phyloP scores from a whole-genome alignment of 2,797 vertebrate species.

The Gallinago solitaria region DNA sequence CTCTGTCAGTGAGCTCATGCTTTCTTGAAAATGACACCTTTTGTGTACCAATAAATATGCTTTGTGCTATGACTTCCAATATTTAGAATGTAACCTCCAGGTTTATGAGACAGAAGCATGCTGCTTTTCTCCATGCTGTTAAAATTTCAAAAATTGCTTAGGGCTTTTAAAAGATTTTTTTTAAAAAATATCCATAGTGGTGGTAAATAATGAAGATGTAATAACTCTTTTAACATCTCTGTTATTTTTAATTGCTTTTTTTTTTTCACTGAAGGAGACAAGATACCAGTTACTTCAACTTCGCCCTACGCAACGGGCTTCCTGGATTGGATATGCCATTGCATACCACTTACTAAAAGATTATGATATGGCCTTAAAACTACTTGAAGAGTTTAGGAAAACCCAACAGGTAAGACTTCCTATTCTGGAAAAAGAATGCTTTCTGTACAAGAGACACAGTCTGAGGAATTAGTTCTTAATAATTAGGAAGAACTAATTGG shows the following conservation, averaged over 20 bases:
- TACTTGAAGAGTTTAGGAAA: conserved; percentile 83
- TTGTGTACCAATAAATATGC: not conserved
- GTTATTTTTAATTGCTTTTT: not conserved
- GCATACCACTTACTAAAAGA: conserved; percentile 82
- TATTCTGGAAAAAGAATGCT: not conserved
- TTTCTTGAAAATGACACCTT: not conserved
- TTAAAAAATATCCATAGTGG: not conserved
- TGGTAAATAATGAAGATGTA: not conserved
- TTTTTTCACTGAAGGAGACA: conserved; percentile 73
- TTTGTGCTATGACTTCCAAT: not conserved
- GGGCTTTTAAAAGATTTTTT: not conserved
- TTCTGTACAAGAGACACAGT: not conserved
- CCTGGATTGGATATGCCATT: conserved; percentile 83
- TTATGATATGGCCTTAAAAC: conserved; percentile 82
- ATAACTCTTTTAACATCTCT: not conserved
- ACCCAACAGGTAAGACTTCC: conserved; percentile 78
- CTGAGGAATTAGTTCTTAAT: not conserved
- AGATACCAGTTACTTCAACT: conserved; percentile 82
- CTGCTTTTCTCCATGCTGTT: not conserved
- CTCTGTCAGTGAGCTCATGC: not conserved
- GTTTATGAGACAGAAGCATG: not conserved
- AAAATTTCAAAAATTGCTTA: not conserved
- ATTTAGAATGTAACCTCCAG: not conserved
- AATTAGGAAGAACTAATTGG: not conserved
- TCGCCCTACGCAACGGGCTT: conserved; percentile 79